These are phyloP conservation scores for Yoshiicerus persimilis DNA, from an alignment of 1,140 invertebrate genomes.

Conservation along the genomic window DNA sequence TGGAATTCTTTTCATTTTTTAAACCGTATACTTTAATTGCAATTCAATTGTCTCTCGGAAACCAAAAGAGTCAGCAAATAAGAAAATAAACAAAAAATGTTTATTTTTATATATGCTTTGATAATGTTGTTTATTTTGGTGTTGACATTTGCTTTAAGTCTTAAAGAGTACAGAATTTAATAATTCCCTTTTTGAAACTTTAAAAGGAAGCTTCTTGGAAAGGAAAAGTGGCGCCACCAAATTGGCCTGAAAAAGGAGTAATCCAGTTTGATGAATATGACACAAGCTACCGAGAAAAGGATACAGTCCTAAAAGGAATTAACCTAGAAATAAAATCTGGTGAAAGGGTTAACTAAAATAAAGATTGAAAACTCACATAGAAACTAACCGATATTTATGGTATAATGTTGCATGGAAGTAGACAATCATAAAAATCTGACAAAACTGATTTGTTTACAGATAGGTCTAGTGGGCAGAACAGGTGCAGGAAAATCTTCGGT, in stretches of 20 bases:
- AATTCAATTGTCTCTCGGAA: no score
- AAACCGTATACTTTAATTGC: neutral
- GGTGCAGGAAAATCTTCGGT: constrained; percentile 60
- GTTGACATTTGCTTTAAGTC: neutral
- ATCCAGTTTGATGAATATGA: constrained; percentile 55
- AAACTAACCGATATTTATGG: no score
- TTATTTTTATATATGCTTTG: no score
- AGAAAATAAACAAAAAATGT: no score
- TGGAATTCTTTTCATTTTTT: neutral
- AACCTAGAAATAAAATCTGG: constrained; percentile 53
- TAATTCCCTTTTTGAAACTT: neutral
- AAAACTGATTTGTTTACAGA: constrained; percentile 30
- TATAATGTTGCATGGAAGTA: no score
- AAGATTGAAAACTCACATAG: no score
- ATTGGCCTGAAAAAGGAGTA: constrained; percentile 52
- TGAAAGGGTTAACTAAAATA: constrained; percentile 54
- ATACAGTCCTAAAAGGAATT: constrained; percentile 56
- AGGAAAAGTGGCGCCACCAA: neutral
- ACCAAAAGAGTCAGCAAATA: no score
- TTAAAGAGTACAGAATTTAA: neutral
- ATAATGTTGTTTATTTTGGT: no score
- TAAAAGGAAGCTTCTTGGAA: neutral
- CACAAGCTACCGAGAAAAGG: constrained; percentile 53
- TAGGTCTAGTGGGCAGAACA: constrained; percentile 54
- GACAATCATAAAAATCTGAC: no score